Conservation (phyloP, 2,113 vertebrate genomes). For the Caranx ignobilis region DNA sequence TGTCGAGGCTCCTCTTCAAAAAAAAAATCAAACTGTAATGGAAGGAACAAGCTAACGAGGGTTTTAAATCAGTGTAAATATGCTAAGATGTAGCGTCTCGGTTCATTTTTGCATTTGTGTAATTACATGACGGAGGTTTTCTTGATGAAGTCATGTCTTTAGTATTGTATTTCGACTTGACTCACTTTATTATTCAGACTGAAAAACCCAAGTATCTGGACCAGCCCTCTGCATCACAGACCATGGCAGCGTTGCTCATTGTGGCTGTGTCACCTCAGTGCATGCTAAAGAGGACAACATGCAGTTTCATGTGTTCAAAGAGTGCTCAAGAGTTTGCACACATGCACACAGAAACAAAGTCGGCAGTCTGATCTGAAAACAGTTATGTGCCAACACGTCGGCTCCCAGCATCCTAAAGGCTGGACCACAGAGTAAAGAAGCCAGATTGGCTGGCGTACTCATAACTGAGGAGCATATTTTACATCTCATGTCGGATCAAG, state of each 20-base stretch:
- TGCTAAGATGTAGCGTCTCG: not conserved
- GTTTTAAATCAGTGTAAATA: not conserved
- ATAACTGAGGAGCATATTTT: slow-evolving; percentile 69
- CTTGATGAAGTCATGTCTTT: not conserved
- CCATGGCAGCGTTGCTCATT: slow-evolving; percentile 48
- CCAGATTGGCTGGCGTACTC: slow-evolving; percentile 64
- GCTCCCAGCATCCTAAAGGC: slow-evolving; percentile 49
- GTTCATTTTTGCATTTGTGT: not conserved
- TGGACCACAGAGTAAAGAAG: slow-evolving; percentile 45
- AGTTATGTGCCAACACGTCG: slow-evolving; percentile 46
- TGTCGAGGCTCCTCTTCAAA: slow-evolving; percentile 3
- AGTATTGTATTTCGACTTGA: not conserved
- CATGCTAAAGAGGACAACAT: slow-evolving; percentile 38
- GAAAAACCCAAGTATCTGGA: not conserved
- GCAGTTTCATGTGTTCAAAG: not conserved
- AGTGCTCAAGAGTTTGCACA: not conserved
- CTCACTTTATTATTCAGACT: not conserved
- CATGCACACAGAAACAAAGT: slow-evolving; percentile 23
- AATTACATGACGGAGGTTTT: not conserved
- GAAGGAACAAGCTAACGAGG: slow-evolving; percentile 1
- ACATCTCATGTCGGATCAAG: slow-evolving; percentile 73
- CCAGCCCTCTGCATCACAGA: slow-evolving; percentile 32
- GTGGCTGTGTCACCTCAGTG: slow-evolving; percentile 28
- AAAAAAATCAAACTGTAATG: not conserved
- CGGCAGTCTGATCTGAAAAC: slow-evolving; percentile 53